Base-by-base conservation (phyloP, 2,888 invertebrate genomes). In the Epirrhoe alternata region DNA sequence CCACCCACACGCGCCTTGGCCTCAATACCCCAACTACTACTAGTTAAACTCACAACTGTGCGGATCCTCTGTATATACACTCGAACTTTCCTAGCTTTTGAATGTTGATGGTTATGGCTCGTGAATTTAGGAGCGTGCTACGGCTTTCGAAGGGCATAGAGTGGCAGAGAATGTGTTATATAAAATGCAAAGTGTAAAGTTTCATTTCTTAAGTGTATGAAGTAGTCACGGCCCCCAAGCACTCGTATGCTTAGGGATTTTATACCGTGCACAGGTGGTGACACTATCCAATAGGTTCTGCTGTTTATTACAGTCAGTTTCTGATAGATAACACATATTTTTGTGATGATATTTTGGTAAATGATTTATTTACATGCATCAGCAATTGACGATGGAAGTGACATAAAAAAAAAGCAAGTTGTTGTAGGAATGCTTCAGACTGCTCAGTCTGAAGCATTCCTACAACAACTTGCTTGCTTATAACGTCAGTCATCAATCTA, bases 1-100 rank as follows among this genome's bases (percentile, higher is more conserved):
- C 77, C 93, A 89, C 73, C 88, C 89, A 33, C 88, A 88, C 74
- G 68, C 68, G 49, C 88, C 92, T 38, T 93, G 93, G 93, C 88
- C 88, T 24, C 91, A 93, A 73, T 93, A 93, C 78, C 89, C 90
- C 61, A 93, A 93, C 78, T 94, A 94, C 77, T 94, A 93, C 79
- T 93, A 87, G 77, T 76, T 61, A 16, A 17, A 30, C 31, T n/a
- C 16, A 7, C 30, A 6, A 31, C 52, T 38, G 50, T 63, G 6
- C 47, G 30, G 33, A 61, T 57, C 62, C 52, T 60, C 31, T 52
- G 57, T 63, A 45, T 14, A 45, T 52, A 45, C 42, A 51, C 47
- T 35, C 6, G 33, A 45, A 6, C 49, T 31, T 14, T 14, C 45
- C n/a, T 5, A n/a, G 14, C 45, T 14, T 14, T 45, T n/a, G n/a